Evolutionary conservation across 2,888 invertebrate genomes (phyloP), one percentile per base, ranked within the genome.

Genomic region (Seira sanloemensis): DNA sequence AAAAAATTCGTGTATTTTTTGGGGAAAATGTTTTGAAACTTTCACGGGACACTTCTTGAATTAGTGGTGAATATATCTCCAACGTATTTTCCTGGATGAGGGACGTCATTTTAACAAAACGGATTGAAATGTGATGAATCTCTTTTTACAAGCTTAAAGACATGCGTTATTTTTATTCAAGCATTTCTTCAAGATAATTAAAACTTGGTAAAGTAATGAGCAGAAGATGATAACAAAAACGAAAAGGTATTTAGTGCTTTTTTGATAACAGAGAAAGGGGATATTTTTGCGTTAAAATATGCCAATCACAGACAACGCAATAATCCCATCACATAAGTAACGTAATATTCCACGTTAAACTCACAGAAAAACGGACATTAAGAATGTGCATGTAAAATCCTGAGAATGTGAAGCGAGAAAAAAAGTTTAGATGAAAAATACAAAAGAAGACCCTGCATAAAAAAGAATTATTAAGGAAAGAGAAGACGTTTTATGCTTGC

Each of bases 401-500:
- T n/a, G n/a, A n/a, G n/a, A n/a, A n/a, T n/a, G n/a, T n/a, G n/a
- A n/a, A n/a, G n/a, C n/a, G n/a, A n/a, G n/a, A n/a, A 58, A 4
- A 58, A 58, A 58, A 58, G 18, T 4, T 58, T 58, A 16, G 12
- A 58, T 9, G 37, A 58, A 58, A 58, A 67, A 74, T 74, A 24
- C 21, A 75, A 73, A 58, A 62, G 4, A 65, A 65, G 27, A 26
- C 37, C 66, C 66, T 67, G 67, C 66, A 27, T 25, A 82, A 77
- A 81, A 81, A 46, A 76, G 66, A 82, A 71, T 82, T 82, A 82
- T 82, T 37, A 72, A 76, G 82, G 82, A 72, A 82, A 82, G 76
- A 76, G 50, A 76, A 76, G 81, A 81, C 76, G 82, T 82, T 82
- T 82, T 82, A 82, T 82, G 82, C 67, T 76, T 65, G 69, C 76